Conservation (phyloP, 1,140 invertebrate genomes). For the Pteromalus puparum region DNA sequence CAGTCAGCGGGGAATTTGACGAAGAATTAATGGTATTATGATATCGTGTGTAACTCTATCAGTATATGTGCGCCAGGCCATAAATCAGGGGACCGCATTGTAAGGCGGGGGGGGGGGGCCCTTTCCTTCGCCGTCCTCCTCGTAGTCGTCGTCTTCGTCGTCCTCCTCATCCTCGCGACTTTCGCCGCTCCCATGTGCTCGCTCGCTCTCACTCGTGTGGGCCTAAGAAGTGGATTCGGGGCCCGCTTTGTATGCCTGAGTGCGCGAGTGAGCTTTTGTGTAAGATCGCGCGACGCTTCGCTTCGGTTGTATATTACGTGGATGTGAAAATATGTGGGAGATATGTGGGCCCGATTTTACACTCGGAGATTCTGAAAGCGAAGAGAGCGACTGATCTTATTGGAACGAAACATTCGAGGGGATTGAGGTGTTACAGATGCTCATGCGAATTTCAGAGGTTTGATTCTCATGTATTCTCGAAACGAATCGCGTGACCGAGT, state of each 20-base stretch:
- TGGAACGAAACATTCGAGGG: constrained; percentile 25
- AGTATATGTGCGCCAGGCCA: constrained; percentile 72
- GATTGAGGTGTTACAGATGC: not conserved
- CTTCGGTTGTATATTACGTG: too few relatives aligned
- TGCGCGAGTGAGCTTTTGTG: constrained; percentile 30
- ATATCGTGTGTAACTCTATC: constrained; percentile 75
- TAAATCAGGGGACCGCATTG: constrained; percentile 73
- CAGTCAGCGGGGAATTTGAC: constrained; percentile 76
- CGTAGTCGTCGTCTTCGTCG: not conserved
- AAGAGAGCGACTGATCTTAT: constrained; percentile 9
- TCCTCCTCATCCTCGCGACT: constrained; percentile 2
- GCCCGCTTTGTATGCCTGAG: not conserved
- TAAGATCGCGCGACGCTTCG: not conserved
- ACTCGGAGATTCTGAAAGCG: not conserved
- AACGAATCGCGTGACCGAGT: too few relatives aligned
- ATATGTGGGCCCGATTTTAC: constrained; percentile 12
- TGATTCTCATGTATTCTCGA: too few relatives aligned
- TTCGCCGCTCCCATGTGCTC: not conserved
- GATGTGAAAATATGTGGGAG: not conserved
- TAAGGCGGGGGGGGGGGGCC: constrained; percentile 62
- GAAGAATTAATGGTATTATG: constrained; percentile 77
- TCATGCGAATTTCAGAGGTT: too few relatives aligned
- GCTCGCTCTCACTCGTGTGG: not conserved
- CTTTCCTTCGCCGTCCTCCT: constrained; percentile 32
- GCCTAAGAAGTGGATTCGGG: not conserved